phyloP scores from a whole-genome alignment of 2,797 vertebrate species.

The Columba guinea region DNA sequence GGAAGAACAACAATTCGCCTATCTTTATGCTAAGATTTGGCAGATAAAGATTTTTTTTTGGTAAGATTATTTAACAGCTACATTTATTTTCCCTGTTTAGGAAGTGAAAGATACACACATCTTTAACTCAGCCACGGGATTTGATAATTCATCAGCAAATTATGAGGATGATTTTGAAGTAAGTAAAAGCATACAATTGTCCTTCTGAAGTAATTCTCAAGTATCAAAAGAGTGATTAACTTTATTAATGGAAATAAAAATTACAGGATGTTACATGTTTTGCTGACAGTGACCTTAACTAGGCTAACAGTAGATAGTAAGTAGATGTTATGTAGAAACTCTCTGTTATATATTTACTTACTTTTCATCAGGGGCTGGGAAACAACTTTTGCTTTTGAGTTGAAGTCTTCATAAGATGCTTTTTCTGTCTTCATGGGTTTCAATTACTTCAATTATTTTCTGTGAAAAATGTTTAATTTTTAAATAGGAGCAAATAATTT shows the following conservation, averaged over 20 bases:
- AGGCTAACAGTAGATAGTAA: neutral
- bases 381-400: neutral
- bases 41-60: neutral
- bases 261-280: neutral
- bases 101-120: constrained; percentile 68
- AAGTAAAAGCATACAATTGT: constrained; percentile 16
- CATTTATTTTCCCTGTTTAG: constrained; percentile 42
- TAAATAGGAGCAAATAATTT: neutral
- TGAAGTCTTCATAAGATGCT: neutral
- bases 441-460: neutral
- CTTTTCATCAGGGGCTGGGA: neutral
- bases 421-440: neutral
- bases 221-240: neutral
- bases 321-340: neutral
- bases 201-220: neutral
- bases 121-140: constrained; percentile 50
- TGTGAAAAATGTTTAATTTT: neutral
- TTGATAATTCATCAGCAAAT: constrained; percentile 59
- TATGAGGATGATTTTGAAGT: constrained; percentile 98
- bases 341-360: neutral
- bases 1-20: neutral
- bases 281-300: neutral
- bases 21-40: neutral
- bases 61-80: neutral
- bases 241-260: neutral